Base-by-base conservation (phyloP, 2,113 vertebrate genomes). In the Setophaga coronata region DNA sequence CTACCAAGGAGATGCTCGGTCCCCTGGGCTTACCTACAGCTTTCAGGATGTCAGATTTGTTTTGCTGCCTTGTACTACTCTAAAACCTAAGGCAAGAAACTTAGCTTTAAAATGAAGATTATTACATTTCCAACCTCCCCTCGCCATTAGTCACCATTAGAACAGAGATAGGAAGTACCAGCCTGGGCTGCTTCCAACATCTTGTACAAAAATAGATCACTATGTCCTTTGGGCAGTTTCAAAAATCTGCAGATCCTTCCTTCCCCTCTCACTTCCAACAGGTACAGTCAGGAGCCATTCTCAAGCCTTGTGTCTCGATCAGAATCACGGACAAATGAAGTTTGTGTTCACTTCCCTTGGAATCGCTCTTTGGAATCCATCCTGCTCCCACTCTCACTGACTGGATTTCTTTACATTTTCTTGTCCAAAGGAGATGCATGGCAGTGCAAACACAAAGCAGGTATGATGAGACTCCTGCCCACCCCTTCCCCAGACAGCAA, bases 361-460 rank as follows among this genome's bases (percentile, higher is more conserved):
- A 91, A 90, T 17, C 1, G 20, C 76, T 50, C 10, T 58, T 94
- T 16, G 34, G 65, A 92, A 94, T 71, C 70, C n/a, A 53, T 57
- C 70, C 54, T 31, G 4, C 26, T 57, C 50, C 84, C 82, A 42
- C 21, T 69, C 43, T 45, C 45, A 10, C 4, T n/a, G 42, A 81
- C 72, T 29, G 29, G 28, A 62, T 33, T 74, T 57, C 26, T 88
- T 81, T 34, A 58, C 36, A 15, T 51, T 82, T 69, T 61, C 89
- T 72, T 10, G 33, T 94, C 87, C 61, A 42, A 85, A 96, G 79
- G 57, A 96, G 97, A 98, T 58, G 91, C 94, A 81, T 95, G 97
- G 87, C 96, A 97, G 97, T 97, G 97, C 97, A 97, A 97, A 97
- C 64, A 40, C 50, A 31, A 77, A 73, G 87, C 17, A 73, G 64